A percentile compares a stretch with the other conserved stretches of the same genome.
These are phyloP conservation scores for Ascidia mentula DNA, from an alignment of 23 tunicate species.

Conservation along the genomic window DNA sequence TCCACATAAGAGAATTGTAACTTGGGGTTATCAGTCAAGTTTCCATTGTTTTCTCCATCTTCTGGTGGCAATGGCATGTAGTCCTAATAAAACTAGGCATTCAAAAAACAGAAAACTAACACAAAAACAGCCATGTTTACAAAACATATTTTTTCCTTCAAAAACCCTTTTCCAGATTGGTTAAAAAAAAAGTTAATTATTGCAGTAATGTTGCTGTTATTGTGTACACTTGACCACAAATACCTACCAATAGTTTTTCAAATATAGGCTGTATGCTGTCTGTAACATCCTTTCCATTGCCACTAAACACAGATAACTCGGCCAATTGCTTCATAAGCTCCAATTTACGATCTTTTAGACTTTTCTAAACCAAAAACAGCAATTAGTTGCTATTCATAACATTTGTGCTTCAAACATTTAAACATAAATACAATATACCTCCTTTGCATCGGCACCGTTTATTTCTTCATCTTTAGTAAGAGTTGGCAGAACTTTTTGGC, in stretches of 20 bases:
- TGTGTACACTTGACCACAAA: no score
- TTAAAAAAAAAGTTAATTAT: no score
- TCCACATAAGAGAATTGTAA: conserved; percentile 85
- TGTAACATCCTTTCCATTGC: conserved; percentile 48
- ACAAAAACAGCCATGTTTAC: not conserved
- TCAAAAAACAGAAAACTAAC: no score
- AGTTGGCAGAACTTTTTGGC: conserved; percentile 59
- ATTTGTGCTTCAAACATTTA: not conserved
- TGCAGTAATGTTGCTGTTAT: not conserved
- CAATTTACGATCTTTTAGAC: conserved; percentile 36
- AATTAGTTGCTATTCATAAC: not conserved
- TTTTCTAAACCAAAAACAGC: not conserved
- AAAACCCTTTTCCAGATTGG: no score
- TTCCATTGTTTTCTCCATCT: conserved; percentile 20
- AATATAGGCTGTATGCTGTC: conserved; percentile 64
- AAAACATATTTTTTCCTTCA: not conserved
- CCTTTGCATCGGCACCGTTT: conserved; percentile 16
- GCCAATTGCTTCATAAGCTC: conserved; percentile 68
- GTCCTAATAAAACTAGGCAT: conserved; percentile 31
- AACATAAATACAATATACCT: not conserved
- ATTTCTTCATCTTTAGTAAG: conserved; percentile 21
- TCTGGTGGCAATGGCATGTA: conserved; percentile 88
- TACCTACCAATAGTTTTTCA: conserved; percentile 52
- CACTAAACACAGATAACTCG: conserved; percentile 66
- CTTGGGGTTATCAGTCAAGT: conserved; percentile 35